Conservation (phyloP, 1,140 invertebrate species). For the Dryas iulia region DNA sequence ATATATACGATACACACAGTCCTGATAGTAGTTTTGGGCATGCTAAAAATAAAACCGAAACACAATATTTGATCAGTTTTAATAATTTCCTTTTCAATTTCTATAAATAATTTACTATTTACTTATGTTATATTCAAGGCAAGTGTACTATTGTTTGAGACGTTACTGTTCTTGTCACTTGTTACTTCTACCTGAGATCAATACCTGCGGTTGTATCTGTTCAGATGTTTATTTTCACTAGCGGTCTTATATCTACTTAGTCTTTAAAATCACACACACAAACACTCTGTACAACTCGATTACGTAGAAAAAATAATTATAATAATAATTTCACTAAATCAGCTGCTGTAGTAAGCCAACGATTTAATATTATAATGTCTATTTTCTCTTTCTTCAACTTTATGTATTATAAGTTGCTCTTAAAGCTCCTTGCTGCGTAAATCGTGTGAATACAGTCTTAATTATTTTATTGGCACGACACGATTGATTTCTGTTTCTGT, state of each 20-base stretch:
- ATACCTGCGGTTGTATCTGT: slow-evolving; percentile 21
- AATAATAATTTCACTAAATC: neutral
- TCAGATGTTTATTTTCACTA: slow-evolving; percentile 19
- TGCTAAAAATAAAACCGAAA: neutral
- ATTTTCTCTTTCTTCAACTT: neutral
- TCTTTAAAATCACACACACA: slow-evolving; percentile 14
- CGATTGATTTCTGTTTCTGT: neutral
- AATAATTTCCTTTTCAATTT: slow-evolving; percentile 2
- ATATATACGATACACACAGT: neutral
- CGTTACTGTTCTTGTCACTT: slow-evolving; percentile 3
- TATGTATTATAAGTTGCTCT: neutral
- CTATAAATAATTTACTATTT: slow-evolving; percentile 13
- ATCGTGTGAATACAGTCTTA: neutral
- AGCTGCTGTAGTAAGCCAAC: neutral
- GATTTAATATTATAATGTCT: neutral
- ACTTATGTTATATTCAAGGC: slow-evolving; percentile 18
- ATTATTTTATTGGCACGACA: neutral
- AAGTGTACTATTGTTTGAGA: slow-evolving; percentile 13
- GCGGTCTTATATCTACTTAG: slow-evolving; percentile 22
- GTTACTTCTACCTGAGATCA: slow-evolving; percentile 40
- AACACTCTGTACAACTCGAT: slow-evolving; percentile 15
- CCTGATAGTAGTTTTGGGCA: neutral
- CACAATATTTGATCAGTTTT: neutral
- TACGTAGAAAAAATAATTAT: neutral
- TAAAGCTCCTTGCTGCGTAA: neutral